A percentile compares a stretch with the other conserved stretches of the same genome.
Conservation (phyloP, 2,888 invertebrate species). For the Laspeyria flexula region DNA sequence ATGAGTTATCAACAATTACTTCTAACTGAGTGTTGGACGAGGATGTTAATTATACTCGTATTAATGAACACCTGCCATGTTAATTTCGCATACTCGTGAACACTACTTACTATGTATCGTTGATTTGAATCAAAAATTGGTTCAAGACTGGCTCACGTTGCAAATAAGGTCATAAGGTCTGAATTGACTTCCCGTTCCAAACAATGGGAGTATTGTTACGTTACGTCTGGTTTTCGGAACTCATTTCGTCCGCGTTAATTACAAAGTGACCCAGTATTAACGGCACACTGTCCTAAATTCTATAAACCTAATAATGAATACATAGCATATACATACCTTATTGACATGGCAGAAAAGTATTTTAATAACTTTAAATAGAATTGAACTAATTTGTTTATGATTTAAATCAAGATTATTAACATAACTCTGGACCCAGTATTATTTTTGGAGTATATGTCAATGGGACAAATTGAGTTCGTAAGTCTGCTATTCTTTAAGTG, state of each 20-base stretch:
- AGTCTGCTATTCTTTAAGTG: too few species aligned
- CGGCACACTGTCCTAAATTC: conserved; percentile 42
- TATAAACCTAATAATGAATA: conserved; percentile 17
- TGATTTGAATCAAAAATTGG: conserved; percentile 3
- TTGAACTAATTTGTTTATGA: too few species aligned
- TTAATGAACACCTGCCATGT: not conserved
- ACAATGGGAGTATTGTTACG: conserved; percentile 56
- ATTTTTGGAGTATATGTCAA: too few species aligned
- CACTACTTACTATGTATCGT: not conserved
- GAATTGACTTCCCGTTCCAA: conserved; percentile 49
- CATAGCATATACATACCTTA: not conserved
- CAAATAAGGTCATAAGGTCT: conserved; percentile 48
- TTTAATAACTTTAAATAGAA: too few species aligned
- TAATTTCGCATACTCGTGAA: not conserved
- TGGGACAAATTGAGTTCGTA: too few species aligned
- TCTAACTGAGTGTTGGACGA: too few species aligned
- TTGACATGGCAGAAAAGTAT: not conserved
- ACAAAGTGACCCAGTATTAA: conserved; percentile 39
- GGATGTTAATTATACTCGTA: too few species aligned
- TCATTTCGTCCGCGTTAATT: conserved; percentile 49
- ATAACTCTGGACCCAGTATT: too few species aligned
- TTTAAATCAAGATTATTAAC: too few species aligned
- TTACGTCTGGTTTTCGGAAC: conserved; percentile 45
- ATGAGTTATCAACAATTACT: too few species aligned
- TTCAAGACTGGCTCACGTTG: conserved; percentile 13